A percentile compares a stretch with the other conserved stretches of the same genome.
phyloP scores from a whole-genome alignment of 2,797 vertebrate genomes.

The Perodicticus potto region DNA sequence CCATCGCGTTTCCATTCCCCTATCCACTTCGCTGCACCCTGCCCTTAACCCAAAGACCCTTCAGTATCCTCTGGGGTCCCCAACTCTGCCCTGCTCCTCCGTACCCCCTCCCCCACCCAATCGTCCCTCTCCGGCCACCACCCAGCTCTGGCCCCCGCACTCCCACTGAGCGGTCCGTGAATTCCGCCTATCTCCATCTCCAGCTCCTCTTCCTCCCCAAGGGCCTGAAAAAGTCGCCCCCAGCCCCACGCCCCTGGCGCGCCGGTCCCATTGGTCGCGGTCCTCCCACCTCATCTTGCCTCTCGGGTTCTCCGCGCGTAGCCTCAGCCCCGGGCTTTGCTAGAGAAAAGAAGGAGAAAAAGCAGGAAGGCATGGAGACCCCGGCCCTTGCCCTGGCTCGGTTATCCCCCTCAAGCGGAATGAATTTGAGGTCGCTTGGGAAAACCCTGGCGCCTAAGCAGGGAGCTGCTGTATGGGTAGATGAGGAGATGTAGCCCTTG shows the following conservation, averaged over 20 bases:
- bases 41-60: not conserved
- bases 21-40: not conserved
- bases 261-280: not conserved
- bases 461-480: not conserved
- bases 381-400: not conserved
- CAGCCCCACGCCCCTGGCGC: not conserved
- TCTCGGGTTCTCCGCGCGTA: not conserved
- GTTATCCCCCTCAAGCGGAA: not conserved
- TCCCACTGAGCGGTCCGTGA: not conserved
- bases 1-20: not conserved
- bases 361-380: constrained; percentile 29
- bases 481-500: not conserved
- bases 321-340: not conserved
- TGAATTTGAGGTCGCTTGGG: not conserved
- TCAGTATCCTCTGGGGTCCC: not conserved
- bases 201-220: not conserved
- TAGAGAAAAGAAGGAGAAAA: constrained; percentile 46
- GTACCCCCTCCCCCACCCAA: too few species aligned
- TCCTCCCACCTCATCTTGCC: constrained; percentile 27
- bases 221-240: not conserved
- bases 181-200: not conserved
- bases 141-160: not conserved
- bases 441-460: not conserved
- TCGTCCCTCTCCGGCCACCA: not conserved
- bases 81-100: not conserved